phyloP scores from a whole-genome alignment of 2,113 vertebrate genomes.

The Pelecanus crispus region DNA sequence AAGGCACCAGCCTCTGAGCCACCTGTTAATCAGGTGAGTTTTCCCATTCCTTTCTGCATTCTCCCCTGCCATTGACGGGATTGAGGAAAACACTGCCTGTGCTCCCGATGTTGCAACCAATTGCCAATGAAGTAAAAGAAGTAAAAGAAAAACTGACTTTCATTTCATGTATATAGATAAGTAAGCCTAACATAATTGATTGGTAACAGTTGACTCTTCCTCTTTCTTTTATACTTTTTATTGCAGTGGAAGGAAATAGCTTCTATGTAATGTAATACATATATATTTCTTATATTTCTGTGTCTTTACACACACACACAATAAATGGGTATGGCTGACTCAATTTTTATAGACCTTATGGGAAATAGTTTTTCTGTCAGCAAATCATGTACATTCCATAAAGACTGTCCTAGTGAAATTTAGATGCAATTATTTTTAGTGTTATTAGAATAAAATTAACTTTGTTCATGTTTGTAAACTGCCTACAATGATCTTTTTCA shows the following conservation, averaged over 20 bases:
- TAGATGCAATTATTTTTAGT: background rate
- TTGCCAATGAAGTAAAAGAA: background rate
- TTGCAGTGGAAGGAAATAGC: background rate
- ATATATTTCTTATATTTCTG: background rate
- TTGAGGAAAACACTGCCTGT: too few relatives aligned
- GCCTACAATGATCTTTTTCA: background rate
- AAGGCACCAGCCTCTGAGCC: too few relatives aligned
- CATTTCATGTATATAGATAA: background rate
- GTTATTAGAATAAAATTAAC: background rate
- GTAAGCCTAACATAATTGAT: background rate
- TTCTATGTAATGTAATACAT: background rate
- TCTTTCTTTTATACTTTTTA: background rate
- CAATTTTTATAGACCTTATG: background rate
- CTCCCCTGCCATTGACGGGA: too few relatives aligned
- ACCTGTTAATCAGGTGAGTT: too few relatives aligned
- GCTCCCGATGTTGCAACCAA: too few relatives aligned
- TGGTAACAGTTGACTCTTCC: background rate
- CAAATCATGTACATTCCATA: background rate
- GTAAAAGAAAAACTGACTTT: background rate
- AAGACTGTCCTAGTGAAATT: background rate
- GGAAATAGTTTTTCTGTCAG: background rate
- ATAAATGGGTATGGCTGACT: background rate
- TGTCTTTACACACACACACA: background rate
- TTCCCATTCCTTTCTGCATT: too few relatives aligned
- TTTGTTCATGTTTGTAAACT: background rate